Base-by-base conservation (phyloP, 2,888 invertebrate genomes). In the Ariolimax columbianus region DNA sequence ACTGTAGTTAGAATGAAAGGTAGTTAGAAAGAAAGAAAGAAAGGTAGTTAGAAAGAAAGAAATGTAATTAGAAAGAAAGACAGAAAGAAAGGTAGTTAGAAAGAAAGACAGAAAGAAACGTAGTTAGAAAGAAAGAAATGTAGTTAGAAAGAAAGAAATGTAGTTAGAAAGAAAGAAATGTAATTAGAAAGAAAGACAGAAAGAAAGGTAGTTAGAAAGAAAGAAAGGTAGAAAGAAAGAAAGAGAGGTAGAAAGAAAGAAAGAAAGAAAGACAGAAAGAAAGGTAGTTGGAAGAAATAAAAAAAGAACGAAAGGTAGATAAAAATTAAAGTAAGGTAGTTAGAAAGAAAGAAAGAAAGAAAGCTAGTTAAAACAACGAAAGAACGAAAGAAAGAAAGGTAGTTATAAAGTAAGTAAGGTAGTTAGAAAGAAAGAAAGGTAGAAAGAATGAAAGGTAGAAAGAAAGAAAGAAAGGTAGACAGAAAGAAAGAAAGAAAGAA, bases 311-410 rank as follows among this genome's bases (percentile, higher is more conserved):
- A 47, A 11, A 47, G 47, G 17, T 47, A 47, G 47, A 47, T 47
- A 47, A 17, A 47, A 47, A n/a, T n/a, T n/a, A n/a, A n/a, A n/a
- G n/a, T n/a, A n/a, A n/a, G 11, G 33, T 17, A 36, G 36, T 6
- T 17, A 30, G 72, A 70, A 19, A 83, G 55, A 83, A 26, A 77
- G 70, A 78, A 33, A 70, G 30, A 68, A 6, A 23, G 47, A 47
- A 11, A 47, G 47, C 7, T 47, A 47, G 47, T 11, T 47, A 47
- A 17, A 47, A 47, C 9, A 47, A 11, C 7, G 68, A 68, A 30
- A 79, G 73, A 78, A 19, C 26, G 63, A 73, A 55, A 79, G 73
- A 83, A 43, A 77, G 66, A 77, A 0, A 77, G 73, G 73, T 3
- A 73, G 43, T 30, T 26, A 73, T 19, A 70, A 3, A 40, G 63